Percentiles rank a stretch among this genome's conserved stretches.
Conservation (phyloP, 2,797 vertebrate species). For the Myiothlypis coronata region DNA sequence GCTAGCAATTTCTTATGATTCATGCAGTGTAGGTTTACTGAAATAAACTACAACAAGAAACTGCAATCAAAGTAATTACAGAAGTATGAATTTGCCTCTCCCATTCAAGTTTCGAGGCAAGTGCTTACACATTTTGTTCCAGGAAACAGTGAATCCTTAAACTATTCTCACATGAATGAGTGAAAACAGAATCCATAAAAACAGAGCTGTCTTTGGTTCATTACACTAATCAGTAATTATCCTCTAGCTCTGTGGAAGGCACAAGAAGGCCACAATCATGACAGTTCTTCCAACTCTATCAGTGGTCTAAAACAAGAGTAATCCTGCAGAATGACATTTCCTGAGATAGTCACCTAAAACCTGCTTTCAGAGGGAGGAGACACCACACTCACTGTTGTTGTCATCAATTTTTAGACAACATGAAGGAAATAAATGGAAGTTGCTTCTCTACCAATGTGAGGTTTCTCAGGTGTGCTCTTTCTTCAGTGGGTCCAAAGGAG, state of each 20-base stretch:
- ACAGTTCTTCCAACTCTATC: not conserved
- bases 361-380: not conserved
- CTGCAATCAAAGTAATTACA: not conserved
- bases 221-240: not conserved
- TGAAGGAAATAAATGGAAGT: not conserved
- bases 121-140: not conserved
- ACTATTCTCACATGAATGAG: not conserved
- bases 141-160: not conserved
- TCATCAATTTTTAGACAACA: not conserved
- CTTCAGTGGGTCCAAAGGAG: not conserved
- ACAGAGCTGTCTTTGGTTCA: not conserved
- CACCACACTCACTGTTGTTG: accelerated
- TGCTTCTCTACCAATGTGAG: not conserved
- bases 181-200: not conserved
- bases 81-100: not conserved
- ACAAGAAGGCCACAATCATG: not conserved
- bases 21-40: not conserved
- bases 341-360: not conserved
- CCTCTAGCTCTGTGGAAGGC: not conserved
- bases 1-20: not conserved
- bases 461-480: not conserved
- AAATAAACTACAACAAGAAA: not conserved
- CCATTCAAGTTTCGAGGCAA: not conserved
- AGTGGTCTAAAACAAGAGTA: not conserved
- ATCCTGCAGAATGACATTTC: not conserved